Conservation (phyloP, 2,888 invertebrate genomes). For the Melinaea marsaeus region DNA sequence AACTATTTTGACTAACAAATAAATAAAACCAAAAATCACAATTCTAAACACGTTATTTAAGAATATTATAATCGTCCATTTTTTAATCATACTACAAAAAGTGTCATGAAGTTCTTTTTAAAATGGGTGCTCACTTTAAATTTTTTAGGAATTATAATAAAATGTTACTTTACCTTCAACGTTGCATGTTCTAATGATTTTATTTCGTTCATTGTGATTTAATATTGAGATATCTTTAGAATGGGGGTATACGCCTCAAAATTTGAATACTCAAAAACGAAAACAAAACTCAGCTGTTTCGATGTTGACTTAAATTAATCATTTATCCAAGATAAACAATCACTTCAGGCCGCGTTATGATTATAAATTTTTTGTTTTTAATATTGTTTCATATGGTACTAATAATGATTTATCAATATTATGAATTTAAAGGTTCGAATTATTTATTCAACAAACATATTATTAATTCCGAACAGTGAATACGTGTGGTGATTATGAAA, state of each 20-base stretch:
- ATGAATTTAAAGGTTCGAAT: not conserved
- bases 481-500: not conserved
- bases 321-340: constrained; percentile 1
- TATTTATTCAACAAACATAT: not conserved
- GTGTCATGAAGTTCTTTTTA: not conserved
- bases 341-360: not conserved
- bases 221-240: not conserved
- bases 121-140: not conserved
- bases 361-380: not conserved
- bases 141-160: not conserved
- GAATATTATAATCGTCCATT: too few species aligned
- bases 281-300: constrained; percentile 76
- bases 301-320: constrained; percentile 15
- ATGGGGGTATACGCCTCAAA: constrained; percentile 32
- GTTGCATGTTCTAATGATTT: constrained; percentile 97
- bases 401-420: not conserved
- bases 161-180: constrained; percentile 82
- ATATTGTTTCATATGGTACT: not conserved
- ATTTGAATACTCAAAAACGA: constrained; percentile 41
- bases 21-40: too few species aligned
- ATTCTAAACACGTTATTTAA: too few species aligned
- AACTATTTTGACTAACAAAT: too few species aligned
- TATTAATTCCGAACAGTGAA: not conserved
- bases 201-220: constrained; percentile 87
- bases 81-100: too few species aligned